These are phyloP conservation scores for Hydrochoerus hydrochaeris DNA, from an alignment of 2,113 vertebrate species.

Conservation along the genomic window DNA sequence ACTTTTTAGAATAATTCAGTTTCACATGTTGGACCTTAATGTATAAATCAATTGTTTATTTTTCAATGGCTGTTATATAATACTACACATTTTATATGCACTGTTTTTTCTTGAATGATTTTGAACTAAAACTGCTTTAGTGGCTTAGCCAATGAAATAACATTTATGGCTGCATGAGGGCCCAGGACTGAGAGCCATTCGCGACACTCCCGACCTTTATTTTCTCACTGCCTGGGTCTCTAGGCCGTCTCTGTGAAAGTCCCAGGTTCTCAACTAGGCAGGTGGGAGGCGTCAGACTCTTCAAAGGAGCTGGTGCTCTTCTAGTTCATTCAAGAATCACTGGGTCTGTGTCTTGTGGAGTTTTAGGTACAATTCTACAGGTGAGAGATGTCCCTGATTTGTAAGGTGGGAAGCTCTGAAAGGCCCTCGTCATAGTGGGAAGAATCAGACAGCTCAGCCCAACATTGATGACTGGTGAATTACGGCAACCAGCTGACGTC, in stretches of 20 bases:
- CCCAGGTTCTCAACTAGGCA: neutral
- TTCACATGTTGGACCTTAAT: neutral
- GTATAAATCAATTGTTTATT: neutral
- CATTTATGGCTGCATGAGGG: neutral
- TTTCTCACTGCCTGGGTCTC: neutral
- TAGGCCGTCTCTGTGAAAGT: neutral
- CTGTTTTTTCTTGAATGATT: neutral
- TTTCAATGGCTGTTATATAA: neutral
- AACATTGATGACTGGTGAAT: neutral
- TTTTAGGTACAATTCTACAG: neutral
- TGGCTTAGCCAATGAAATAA: neutral
- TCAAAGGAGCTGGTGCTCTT: neutral
- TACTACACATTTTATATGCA: neutral
- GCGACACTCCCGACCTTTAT: fast-evolving
- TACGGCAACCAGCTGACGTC: neutral
- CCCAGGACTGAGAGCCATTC: neutral
- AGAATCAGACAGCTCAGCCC: neutral
- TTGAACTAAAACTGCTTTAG: neutral
- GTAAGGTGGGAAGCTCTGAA: neutral
- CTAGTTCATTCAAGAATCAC: neutral
- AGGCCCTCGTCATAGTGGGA: neutral
- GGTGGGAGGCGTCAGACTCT: neutral
- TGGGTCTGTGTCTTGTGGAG: neutral
- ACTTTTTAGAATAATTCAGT: neutral
- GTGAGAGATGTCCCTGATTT: neutral